Evolutionary conservation across 2,888 invertebrate genomes (phyloP).

Genomic region (Notocelia uddmanniana): DNA sequence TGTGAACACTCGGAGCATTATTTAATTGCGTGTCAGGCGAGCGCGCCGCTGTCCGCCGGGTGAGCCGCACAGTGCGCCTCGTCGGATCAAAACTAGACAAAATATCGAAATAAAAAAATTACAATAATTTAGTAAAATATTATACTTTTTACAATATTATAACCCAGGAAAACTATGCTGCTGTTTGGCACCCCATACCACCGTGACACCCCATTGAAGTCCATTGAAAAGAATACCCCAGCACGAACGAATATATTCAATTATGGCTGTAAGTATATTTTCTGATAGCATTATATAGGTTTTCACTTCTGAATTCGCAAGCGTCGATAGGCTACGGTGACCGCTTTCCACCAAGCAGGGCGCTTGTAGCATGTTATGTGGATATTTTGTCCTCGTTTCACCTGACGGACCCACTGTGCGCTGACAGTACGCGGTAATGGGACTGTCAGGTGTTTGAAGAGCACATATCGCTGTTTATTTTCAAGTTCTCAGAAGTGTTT

Average conservation of each 20-base stretch:
- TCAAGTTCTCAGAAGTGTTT: slow-evolving; percentile 63
- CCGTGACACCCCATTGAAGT: too few relatives aligned
- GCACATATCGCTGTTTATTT: slow-evolving; percentile 71
- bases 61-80: slow-evolving; percentile 59
- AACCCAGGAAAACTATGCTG: background rate
- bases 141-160: too few relatives aligned
- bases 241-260: background rate
- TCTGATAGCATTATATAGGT: too few relatives aligned
- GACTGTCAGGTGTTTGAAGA: slow-evolving; percentile 76
- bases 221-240: background rate
- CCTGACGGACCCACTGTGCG: slow-evolving; percentile 58
- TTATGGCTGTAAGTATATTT: background rate
- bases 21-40: slow-evolving; percentile 81
- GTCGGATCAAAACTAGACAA: slow-evolving; percentile 59
- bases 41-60: slow-evolving; percentile 47
- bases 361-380: background rate
- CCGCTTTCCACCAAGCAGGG: too few relatives aligned
- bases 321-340: too few relatives aligned
- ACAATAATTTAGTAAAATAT: too few relatives aligned
- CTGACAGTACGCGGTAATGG: slow-evolving; percentile 74
- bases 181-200: background rate
- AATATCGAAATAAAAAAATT: slow-evolving; percentile 5
- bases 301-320: too few relatives aligned
- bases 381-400: slow-evolving; percentile 36
- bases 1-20: slow-evolving; percentile 81